A percentile compares a stretch with the other conserved stretches of the same genome.
phyloP scores from a whole-genome alignment of 2,113 vertebrate species.

The Tenebrosternarchus preto region DNA sequence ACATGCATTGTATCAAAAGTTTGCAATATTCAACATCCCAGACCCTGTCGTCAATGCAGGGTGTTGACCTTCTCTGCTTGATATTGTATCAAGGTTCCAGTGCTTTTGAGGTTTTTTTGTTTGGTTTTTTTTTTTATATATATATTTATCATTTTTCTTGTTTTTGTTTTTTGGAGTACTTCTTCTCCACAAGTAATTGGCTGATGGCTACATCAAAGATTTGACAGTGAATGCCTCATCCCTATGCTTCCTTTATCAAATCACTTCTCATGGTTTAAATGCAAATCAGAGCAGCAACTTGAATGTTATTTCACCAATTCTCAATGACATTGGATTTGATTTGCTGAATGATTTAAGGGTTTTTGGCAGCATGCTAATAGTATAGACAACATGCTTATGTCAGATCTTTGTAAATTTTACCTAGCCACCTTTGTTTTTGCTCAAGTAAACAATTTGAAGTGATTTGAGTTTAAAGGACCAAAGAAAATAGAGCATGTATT shows the following conservation, averaged over 20 bases:
- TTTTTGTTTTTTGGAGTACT: background rate
- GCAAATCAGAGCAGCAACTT: background rate
- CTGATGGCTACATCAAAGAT: background rate
- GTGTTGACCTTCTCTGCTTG: background rate
- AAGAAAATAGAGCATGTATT: slow-evolving; percentile 30
- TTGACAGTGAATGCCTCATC: background rate
- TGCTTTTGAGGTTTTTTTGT: background rate
- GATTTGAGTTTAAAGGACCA: slow-evolving; percentile 40
- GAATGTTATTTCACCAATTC: background rate
- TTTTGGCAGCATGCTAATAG: background rate
- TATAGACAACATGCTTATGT: background rate
- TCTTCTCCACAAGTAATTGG: background rate
- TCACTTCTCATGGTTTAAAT: background rate
- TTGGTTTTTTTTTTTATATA: too few species aligned
- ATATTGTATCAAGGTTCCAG: background rate
- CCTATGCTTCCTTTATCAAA: slow-evolving; percentile 12
- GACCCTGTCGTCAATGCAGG: background rate
- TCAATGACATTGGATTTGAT: background rate
- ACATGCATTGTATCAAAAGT: background rate
- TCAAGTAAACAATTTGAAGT: slow-evolving; percentile 6
- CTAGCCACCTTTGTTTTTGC: background rate
- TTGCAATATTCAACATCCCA: slow-evolving; percentile 1
- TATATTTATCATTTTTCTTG: too few species aligned
- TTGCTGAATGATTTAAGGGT: background rate
- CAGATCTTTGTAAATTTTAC: slow-evolving; percentile 17